Evolutionary conservation across 2,113 vertebrate genomes (phyloP).

Genomic region (Spizaetus ornatus): DNA sequence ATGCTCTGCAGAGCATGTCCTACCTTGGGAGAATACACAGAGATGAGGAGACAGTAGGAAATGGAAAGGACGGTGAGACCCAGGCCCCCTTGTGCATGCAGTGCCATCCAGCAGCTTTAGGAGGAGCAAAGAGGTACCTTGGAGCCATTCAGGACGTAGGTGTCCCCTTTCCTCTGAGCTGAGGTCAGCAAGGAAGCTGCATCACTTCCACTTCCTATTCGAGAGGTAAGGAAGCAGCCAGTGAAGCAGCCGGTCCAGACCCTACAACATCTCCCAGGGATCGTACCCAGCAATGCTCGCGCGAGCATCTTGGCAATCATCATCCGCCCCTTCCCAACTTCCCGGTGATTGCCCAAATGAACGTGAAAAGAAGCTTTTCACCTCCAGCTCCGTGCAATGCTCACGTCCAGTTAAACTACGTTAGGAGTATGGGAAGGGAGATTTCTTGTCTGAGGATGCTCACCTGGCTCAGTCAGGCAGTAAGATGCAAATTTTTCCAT

Average conservation of each 20-base stretch:
- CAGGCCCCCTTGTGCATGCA: background rate
- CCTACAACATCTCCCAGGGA: background rate
- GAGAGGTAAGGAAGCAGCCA: background rate
- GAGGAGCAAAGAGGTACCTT: constrained; percentile 79
- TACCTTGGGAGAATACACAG: background rate
- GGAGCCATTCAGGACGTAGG: constrained; percentile 91
- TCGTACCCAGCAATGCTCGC: fast-evolving
- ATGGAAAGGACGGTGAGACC: background rate
- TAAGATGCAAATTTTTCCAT: constrained; percentile 96
- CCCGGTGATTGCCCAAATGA: background rate
- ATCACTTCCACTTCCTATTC: constrained; percentile 90
- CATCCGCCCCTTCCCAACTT: background rate
- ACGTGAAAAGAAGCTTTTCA: background rate
- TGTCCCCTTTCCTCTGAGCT: constrained; percentile 83
- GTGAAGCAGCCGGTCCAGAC: background rate
- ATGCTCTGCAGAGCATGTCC: background rate
- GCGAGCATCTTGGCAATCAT: fast-evolving
- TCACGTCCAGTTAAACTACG: background rate
- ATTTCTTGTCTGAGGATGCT: background rate
- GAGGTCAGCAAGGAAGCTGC: constrained; percentile 90
- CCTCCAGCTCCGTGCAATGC: background rate
- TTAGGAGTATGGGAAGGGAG: background rate
- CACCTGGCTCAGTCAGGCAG: constrained; percentile 97
- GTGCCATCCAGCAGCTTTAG: background rate
- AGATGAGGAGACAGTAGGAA: background rate